Conservation (phyloP, 2,797 vertebrate species). For the Manis pentadactyla region DNA sequence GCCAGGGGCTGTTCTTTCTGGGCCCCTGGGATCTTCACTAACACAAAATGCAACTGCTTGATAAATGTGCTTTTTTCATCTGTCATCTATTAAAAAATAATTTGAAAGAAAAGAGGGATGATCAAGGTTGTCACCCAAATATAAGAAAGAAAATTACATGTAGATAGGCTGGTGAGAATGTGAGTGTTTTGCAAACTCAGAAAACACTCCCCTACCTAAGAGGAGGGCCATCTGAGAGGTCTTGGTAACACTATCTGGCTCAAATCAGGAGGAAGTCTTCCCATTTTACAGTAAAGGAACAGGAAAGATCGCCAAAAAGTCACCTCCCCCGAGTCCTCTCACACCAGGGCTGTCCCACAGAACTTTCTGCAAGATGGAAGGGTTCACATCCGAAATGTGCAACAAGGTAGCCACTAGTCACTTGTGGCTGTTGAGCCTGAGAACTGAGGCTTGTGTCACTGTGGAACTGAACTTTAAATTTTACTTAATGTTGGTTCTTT, state of each 20-base stretch:
- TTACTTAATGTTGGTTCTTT: neutral
- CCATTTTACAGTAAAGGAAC: neutral
- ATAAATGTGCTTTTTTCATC: neutral
- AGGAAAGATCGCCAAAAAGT: neutral
- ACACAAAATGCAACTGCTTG: neutral
- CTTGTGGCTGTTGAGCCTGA: neutral
- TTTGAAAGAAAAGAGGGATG: neutral
- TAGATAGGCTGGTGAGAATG: neutral
- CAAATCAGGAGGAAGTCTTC: neutral
- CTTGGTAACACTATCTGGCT: neutral
- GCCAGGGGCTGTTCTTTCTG: neutral
- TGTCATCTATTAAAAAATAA: neutral
- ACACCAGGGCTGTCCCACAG: neutral
- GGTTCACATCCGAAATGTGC: neutral
- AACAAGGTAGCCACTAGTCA: neutral
- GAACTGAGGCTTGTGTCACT: neutral
- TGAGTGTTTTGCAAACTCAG: neutral
- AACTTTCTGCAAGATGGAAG: neutral
- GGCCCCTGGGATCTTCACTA: neutral
- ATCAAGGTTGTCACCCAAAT: neutral
- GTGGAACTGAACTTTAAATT: neutral
- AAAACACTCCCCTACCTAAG: neutral
- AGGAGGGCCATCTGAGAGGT: neutral
- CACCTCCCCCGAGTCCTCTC: neutral
- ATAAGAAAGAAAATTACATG: neutral